These are phyloP conservation scores for Rhorus exstirpatorius DNA, from an alignment of 2,888 invertebrate species.

Conservation along the genomic window DNA sequence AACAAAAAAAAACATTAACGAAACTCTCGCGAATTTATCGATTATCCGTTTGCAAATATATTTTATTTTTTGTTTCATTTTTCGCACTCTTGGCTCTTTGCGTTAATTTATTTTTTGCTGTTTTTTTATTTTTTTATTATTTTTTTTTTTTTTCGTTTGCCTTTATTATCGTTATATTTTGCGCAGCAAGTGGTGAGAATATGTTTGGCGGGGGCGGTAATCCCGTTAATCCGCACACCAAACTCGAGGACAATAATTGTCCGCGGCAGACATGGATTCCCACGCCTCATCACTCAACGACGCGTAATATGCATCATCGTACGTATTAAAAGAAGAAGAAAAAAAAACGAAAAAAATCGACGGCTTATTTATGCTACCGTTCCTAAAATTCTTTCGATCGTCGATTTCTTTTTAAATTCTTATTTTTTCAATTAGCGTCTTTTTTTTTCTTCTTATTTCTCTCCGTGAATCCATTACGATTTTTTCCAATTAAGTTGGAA, in stretches of 20 bases:
- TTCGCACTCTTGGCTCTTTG: constrained; percentile 34
- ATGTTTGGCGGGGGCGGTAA: constrained; percentile 83
- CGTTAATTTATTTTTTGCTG: constrained; percentile 63
- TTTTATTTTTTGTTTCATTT: constrained; percentile 6
- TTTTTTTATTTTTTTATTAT: constrained; percentile 55
- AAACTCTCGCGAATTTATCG: too few species aligned
- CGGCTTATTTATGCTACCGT: constrained; percentile 66
- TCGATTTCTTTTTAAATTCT: neutral
- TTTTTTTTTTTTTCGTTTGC: constrained; percentile 68
- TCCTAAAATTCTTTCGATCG: constrained; percentile 17
- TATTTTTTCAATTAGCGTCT: constrained; percentile 33
- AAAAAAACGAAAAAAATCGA: constrained; percentile 7
- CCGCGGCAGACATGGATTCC: constrained; percentile 82
- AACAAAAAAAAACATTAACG: too few species aligned
- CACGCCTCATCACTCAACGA: constrained; percentile 84
- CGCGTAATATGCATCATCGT: constrained; percentile 85
- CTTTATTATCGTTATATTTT: constrained; percentile 79
- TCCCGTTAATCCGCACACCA: constrained; percentile 83
- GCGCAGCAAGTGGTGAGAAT: constrained; percentile 84
- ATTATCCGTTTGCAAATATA: constrained; percentile 18
- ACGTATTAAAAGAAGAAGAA: constrained; percentile 76
- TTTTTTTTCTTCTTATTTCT: constrained; percentile 6
- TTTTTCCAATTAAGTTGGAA: too few species aligned
- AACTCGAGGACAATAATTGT: constrained; percentile 84
- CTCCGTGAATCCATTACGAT: neutral